Percentiles rank a stretch among this genome's conserved stretches.
These are phyloP conservation scores for Trichonephila clavipes DNA, from an alignment of 1,140 invertebrate genomes.

Conservation along the genomic window DNA sequence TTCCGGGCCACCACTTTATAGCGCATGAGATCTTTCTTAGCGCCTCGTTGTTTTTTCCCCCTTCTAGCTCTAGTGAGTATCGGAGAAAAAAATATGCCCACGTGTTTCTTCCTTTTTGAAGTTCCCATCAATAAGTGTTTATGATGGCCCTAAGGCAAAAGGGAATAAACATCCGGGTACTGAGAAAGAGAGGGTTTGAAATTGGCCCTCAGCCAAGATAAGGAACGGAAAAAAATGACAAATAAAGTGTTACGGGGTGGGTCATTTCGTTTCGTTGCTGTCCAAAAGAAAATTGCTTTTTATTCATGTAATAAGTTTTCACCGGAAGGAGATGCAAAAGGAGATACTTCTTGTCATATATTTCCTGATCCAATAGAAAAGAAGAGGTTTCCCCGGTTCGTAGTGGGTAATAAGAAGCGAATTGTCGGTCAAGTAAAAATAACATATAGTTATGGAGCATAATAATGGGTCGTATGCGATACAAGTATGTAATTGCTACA, in stretches of 20 bases:
- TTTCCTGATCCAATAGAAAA: neutral
- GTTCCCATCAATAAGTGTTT: constrained; percentile 26
- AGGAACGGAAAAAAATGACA: constrained; percentile 11
- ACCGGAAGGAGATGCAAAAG: neutral
- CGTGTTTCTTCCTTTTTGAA: constrained; percentile 13
- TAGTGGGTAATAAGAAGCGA: no score
- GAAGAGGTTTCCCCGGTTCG: no score
- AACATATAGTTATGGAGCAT: no score
- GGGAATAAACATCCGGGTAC: constrained; percentile 14
- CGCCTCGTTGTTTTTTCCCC: neutral
- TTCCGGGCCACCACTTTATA: neutral
- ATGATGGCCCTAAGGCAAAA: neutral
- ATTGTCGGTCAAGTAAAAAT: no score
- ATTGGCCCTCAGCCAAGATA: constrained; percentile 32
- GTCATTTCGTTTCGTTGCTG: neutral
- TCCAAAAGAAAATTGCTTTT: constrained; percentile 19
- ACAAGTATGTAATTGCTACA: no score
- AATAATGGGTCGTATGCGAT: no score
- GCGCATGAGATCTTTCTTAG: neutral
- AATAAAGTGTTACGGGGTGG: constrained; percentile 13
- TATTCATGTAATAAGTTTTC: constrained; percentile 13
- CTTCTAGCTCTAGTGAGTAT: neutral
- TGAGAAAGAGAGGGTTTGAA: neutral
- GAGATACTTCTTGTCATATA: neutral
- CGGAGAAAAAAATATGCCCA: neutral